Evolutionary conservation across 2,797 vertebrate species (phyloP).

Genomic region (Chaetodon trifasciatus): DNA sequence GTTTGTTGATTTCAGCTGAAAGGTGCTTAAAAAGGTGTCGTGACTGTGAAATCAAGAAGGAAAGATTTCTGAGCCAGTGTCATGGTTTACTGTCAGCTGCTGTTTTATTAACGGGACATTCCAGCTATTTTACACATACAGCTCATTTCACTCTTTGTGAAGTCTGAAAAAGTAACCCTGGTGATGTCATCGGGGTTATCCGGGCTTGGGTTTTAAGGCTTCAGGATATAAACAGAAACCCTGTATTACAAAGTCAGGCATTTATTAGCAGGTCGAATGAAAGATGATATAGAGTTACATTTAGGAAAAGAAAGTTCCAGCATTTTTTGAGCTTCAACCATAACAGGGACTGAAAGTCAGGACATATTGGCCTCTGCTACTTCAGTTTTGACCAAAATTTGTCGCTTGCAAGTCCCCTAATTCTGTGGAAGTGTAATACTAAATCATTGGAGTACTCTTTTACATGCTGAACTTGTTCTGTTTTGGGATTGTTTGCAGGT

Average conservation of each 20-base stretch:
- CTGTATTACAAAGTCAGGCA: not conserved
- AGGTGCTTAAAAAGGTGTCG: not conserved
- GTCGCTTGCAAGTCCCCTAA: not conserved
- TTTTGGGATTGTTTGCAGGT: not conserved
- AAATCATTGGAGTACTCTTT: not conserved
- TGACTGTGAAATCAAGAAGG: not conserved
- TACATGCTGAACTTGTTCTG: not conserved
- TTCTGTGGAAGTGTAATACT: not conserved
- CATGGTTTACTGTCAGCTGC: not conserved
- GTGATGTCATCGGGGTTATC: not conserved
- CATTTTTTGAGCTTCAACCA: not conserved
- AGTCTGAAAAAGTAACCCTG: not conserved
- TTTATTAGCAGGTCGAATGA: not conserved
- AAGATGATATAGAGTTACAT: not conserved
- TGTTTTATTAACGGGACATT: not conserved
- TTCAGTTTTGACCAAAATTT: not conserved
- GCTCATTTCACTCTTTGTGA: not conserved
- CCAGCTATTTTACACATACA: not conserved
- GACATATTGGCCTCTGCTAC: not conserved
- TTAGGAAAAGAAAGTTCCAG: not conserved
- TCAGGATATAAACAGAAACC: not conserved
- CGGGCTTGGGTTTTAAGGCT: not conserved
- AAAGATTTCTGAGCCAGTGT: not conserved
- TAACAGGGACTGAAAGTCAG: not conserved
- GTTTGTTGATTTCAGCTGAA: conserved; percentile 2